Percentiles rank a stretch among this genome's conserved stretches.
These are phyloP conservation scores for Platycheirus albimanus DNA, from an alignment of 2,888 invertebrate genomes.

Conservation along the genomic window DNA sequence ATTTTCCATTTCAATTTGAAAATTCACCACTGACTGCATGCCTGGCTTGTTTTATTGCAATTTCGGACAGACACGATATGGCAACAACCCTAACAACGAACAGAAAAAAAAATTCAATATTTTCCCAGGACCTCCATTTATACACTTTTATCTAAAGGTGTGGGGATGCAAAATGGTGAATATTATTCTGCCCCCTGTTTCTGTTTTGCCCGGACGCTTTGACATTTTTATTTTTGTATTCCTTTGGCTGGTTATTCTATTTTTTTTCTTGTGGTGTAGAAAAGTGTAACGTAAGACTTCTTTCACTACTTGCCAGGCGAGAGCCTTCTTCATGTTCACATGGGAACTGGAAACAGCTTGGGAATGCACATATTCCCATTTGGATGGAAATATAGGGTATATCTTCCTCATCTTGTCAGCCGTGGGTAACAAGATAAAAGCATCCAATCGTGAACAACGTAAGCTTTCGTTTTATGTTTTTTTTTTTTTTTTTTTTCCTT, in stretches of 20 bases:
- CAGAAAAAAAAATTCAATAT: slow-evolving; percentile 24
- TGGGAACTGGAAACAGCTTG: slow-evolving; percentile 66
- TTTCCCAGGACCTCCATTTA: slow-evolving; percentile 7
- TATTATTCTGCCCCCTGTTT: slow-evolving; percentile 23
- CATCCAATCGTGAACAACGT: slow-evolving; percentile 71
- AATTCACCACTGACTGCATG: slow-evolving; percentile 54
- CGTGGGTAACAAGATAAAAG: slow-evolving; percentile 68
- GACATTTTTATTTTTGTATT: slow-evolving; percentile 49
- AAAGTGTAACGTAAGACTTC: slow-evolving; percentile 33
- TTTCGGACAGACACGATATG: slow-evolving; percentile 43
- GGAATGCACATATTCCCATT: slow-evolving; percentile 40
- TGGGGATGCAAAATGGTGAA: slow-evolving; percentile 20
- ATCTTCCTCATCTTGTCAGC: slow-evolving; percentile 51
- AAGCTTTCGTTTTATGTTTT: slow-evolving; percentile 38
- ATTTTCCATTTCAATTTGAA: slow-evolving; percentile 66
- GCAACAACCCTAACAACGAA: slow-evolving; percentile 4
- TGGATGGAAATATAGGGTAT: slow-evolving; percentile 27
- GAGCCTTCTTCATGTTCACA: slow-evolving; percentile 36
- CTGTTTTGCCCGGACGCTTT: slow-evolving; percentile 44
- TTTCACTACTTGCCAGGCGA: slow-evolving; percentile 43
- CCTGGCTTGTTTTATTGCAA: slow-evolving; percentile 63
- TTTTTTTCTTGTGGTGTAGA: slow-evolving; percentile 12
- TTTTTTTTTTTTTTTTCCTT: neutral
- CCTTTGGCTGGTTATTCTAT: slow-evolving; percentile 8
- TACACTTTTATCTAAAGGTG: neutral